Conservation (phyloP, 2,113 vertebrate genomes). For the Mormoops blainvillei region DNA sequence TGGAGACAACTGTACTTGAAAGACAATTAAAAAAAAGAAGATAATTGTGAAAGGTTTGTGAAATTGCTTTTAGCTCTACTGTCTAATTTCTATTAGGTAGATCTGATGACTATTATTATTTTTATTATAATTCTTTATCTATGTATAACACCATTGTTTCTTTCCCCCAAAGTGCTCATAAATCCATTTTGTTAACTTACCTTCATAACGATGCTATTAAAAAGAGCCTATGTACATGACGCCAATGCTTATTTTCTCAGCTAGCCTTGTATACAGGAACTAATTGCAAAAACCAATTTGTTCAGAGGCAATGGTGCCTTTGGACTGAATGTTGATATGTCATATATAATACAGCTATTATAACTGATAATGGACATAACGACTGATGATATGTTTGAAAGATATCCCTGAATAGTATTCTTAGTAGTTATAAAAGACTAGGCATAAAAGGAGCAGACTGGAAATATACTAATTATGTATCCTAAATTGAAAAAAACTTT, state of each 20-base stretch:
- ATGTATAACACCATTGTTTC: constrained; percentile 2
- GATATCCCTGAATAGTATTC: constrained; percentile 35
- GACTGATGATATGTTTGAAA: constrained; percentile 33
- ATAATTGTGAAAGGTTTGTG: background rate
- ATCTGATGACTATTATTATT: constrained; percentile 46
- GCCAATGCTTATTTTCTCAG: constrained; percentile 15
- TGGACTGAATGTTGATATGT: background rate
- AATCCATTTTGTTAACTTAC: constrained; percentile 48
- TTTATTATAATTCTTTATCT: constrained; percentile 48
- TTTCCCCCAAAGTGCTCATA: background rate
- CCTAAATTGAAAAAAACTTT: background rate
- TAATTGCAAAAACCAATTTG: constrained; percentile 39
- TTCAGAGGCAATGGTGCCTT: constrained; percentile 16
- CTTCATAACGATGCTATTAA: constrained; percentile 37
- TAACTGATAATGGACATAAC: constrained; percentile 37
- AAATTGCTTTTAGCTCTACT: constrained; percentile 44
- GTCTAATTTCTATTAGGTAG: constrained; percentile 29
- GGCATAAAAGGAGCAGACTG: background rate
- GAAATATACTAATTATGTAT: constrained; percentile 30
- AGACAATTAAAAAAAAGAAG: no score
- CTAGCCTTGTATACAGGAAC: constrained; percentile 6
- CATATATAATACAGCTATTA: constrained; percentile 33
- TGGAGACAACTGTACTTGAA: no score
- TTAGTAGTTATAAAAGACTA: constrained; percentile 23
- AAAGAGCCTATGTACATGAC: background rate